phyloP scores from a whole-genome alignment of 2,888 invertebrate species.

The Spisula subtruncata region DNA sequence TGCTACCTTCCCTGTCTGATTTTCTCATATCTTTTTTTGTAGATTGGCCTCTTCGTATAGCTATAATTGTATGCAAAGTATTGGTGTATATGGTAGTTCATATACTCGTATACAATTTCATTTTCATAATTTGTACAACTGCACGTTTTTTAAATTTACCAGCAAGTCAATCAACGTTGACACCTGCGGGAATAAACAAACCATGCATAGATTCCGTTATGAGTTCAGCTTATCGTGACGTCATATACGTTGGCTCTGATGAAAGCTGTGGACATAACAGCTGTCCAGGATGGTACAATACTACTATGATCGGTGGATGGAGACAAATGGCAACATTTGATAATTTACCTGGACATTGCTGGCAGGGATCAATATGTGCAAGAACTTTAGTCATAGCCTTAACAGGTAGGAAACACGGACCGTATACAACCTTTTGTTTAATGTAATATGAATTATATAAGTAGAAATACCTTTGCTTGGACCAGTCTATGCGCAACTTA shows the following conservation, averaged over 20 bases:
- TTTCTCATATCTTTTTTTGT: no score
- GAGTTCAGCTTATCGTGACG: not conserved
- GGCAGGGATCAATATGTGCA: not conserved
- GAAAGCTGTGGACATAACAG: not conserved
- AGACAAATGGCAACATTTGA: not conserved
- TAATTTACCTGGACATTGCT: not conserved
- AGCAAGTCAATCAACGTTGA: not conserved
- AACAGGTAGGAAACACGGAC: no score
- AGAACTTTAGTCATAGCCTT: no score
- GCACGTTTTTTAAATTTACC: not conserved
- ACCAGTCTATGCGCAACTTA: no score
- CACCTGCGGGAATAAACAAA: not conserved
- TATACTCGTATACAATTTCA: no score
- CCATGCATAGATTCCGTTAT: not conserved
- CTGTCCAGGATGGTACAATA: conserved; percentile 6
- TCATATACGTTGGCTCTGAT: not conserved
- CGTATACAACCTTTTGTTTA: no score
- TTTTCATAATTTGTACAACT: not conserved
- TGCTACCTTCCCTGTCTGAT: no score
- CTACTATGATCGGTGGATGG: not conserved
- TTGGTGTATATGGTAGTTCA: no score
- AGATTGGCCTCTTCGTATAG: no score
- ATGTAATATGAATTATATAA: no score
- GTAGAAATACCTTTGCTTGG: no score
- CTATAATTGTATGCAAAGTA: no score